Evolutionary conservation across 2,113 vertebrate genomes (phyloP).

Genomic region (Phalacrocorax aristotelis): DNA sequence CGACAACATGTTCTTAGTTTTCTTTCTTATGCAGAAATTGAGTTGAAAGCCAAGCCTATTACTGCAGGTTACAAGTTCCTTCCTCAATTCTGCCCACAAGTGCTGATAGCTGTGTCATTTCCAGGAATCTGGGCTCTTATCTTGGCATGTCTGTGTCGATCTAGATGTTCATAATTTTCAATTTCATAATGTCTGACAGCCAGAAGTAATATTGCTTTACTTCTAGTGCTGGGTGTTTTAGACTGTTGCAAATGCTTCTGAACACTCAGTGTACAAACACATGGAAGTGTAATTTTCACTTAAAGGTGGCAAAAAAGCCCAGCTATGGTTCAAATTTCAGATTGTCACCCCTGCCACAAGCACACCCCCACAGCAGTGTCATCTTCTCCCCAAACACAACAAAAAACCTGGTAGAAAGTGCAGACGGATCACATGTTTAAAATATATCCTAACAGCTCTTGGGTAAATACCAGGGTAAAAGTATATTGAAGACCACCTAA

Average conservation of each 20-base stretch:
- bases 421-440: not conserved
- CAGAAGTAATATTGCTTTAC: not conserved
- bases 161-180: not conserved
- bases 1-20: not conserved
- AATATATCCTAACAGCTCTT: not conserved
- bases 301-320: not conserved
- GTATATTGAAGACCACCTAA: not conserved
- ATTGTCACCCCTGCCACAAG: not conserved
- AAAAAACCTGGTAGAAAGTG: not conserved
- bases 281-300: not conserved
- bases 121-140: not conserved
- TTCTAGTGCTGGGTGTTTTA: not conserved
- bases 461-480: not conserved
- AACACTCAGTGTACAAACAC: not conserved
- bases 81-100: not conserved
- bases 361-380: fast-evolving
- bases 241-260: not conserved
- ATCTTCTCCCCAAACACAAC: not conserved
- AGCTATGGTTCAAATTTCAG: not conserved
- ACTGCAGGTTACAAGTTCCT: not conserved
- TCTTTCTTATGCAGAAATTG: not conserved
- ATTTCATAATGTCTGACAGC: not conserved
- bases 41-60: not conserved
- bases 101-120: not conserved
- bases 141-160: not conserved